These are phyloP conservation scores for Arge pagana DNA, from an alignment of 2,888 invertebrate genomes.

Conservation along the genomic window DNA sequence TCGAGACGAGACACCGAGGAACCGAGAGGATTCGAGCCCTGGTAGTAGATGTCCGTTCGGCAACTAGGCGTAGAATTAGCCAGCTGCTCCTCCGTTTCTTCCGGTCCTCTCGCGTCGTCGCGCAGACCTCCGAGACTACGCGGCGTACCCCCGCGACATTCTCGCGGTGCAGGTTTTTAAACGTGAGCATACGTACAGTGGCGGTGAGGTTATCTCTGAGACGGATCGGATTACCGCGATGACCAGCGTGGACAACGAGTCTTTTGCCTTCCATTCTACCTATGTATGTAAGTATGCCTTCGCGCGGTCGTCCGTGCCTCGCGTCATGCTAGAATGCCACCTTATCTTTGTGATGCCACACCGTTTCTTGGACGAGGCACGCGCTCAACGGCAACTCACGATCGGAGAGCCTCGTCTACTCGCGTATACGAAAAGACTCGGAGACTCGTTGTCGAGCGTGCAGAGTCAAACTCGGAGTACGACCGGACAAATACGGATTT, in stretches of 20 bases:
- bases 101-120: neutral
- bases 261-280: neutral
- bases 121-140: no score
- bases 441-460: neutral
- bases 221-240: slow-evolving; percentile 16
- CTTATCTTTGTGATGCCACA: slow-evolving; percentile 20
- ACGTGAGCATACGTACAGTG: slow-evolving; percentile 6
- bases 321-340: slow-evolving; percentile 16
- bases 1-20: slow-evolving; percentile 15
- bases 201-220: slow-evolving; percentile 18
- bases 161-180: slow-evolving; percentile 15
- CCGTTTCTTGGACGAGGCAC: no score
- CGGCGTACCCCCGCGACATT: no score
- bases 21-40: slow-evolving; percentile 2
- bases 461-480: neutral
- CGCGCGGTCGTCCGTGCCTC: neutral
- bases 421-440: neutral
- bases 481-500: slow-evolving; percentile 21
- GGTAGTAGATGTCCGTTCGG: neutral
- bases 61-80: no score
- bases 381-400: no score
- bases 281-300: neutral
- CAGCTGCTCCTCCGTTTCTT: neutral
- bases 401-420: neutral
- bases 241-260: slow-evolving; percentile 12